phyloP scores from a whole-genome alignment of 2,797 vertebrate genomes.

The Amazonetta brasiliensis region DNA sequence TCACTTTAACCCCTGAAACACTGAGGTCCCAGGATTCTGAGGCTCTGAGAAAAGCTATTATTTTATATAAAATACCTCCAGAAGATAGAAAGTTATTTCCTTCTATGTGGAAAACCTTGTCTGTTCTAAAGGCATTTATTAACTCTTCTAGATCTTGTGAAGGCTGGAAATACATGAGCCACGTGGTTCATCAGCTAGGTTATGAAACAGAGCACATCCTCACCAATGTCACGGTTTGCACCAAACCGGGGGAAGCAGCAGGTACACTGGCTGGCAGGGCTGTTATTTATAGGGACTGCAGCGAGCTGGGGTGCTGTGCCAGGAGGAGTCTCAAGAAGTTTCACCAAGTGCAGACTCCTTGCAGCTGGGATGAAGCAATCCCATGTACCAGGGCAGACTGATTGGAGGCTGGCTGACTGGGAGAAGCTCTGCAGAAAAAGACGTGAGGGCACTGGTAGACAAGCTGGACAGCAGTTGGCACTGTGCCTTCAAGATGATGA shows the following conservation, averaged over 20 bases:
- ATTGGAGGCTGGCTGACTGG: background rate
- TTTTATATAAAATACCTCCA: background rate
- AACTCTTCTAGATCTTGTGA: background rate
- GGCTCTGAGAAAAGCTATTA: background rate
- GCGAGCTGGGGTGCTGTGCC: background rate
- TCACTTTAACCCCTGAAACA: conserved; percentile 23
- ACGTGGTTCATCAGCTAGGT: background rate
- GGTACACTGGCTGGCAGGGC: background rate
- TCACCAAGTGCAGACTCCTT: background rate
- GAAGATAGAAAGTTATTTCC: background rate
- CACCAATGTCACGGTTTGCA: background rate
- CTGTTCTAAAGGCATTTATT: background rate
- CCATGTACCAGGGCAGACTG: background rate
- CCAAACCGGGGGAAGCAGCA: background rate
- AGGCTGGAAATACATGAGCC: background rate
- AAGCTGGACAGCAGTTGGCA: background rate
- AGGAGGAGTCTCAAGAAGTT: background rate
- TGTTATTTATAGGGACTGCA: background rate
- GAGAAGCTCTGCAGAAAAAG: background rate
- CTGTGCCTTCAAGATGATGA: accelerated
- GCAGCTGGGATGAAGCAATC: background rate
- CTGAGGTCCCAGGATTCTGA: background rate
- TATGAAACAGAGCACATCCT: background rate
- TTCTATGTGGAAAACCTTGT: background rate
- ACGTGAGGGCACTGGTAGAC: background rate